Evolutionary conservation across 2,113 vertebrate genomes (phyloP).

Genomic region (Speoplatyrhinus poulsoni): DNA sequence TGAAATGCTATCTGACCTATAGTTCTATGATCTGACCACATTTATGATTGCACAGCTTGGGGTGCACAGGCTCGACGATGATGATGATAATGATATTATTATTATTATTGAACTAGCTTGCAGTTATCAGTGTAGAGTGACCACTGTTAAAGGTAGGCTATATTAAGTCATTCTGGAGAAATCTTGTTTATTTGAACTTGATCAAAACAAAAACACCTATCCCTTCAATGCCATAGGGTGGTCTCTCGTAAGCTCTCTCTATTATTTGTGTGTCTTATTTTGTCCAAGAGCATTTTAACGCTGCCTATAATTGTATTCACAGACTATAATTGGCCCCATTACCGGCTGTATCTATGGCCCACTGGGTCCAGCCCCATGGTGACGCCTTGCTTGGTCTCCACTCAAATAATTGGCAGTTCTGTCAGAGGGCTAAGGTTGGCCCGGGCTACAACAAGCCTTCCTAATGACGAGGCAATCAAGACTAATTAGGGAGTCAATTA

Average conservation of each 20-base stretch:
- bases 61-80: background rate
- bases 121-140: constrained; percentile 22
- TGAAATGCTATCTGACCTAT: background rate
- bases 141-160: too few species aligned
- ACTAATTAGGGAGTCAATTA: constrained; percentile 69
- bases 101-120: constrained; percentile 4
- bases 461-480: constrained; percentile 69
- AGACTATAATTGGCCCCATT: constrained; percentile 54
- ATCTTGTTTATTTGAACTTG: too few species aligned
- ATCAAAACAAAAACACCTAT: too few species aligned
- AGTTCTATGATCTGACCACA: background rate
- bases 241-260: too few species aligned
- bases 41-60: background rate
- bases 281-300: constrained; percentile 23
- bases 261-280: constrained; percentile 34
- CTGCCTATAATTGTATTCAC: constrained; percentile 44
- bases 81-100: too few species aligned
- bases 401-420: constrained; percentile 40
- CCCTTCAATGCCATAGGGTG: too few species aligned
- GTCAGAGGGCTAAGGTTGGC: constrained; percentile 19
- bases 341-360: constrained; percentile 34
- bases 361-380: constrained; percentile 39
- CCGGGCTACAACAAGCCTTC: constrained; percentile 29
- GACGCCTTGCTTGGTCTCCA: constrained; percentile 65
- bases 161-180: too few species aligned